Percentiles rank a stretch among this genome's conserved stretches.
phyloP scores from a whole-genome alignment of 2,888 invertebrate species.

The Drosophila nr. perissopoda region DNA sequence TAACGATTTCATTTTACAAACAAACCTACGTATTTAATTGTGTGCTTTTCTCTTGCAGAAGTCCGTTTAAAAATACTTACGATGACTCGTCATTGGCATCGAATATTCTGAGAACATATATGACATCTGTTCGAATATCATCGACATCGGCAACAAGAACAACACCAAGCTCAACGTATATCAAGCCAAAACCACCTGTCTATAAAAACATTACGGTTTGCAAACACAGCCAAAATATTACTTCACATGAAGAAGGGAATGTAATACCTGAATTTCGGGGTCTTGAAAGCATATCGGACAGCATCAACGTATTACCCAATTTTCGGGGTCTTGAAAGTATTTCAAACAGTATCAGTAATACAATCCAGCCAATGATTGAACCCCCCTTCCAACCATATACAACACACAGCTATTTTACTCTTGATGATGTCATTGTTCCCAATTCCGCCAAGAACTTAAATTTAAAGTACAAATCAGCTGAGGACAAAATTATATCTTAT shows the following conservation, averaged over 20 bases:
- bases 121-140: constrained; percentile 5
- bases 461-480: constrained; percentile 20
- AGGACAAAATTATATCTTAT: not conserved
- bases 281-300: constrained; percentile 10
- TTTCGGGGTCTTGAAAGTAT: constrained; percentile 16
- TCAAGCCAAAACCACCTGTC: constrained; percentile 12
- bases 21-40: not conserved
- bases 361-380: constrained; percentile 14
- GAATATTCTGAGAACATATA: constrained; percentile 22
- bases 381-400: constrained; percentile 26
- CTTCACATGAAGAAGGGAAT: not conserved
- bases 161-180: not conserved
- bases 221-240: constrained; percentile 18
- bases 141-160: constrained; percentile 22
- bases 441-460: constrained; percentile 23
- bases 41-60: constrained; percentile 11
- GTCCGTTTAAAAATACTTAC: constrained; percentile 17
- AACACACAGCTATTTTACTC: constrained; percentile 59
- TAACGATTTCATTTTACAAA: not conserved
- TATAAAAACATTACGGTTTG: constrained; percentile 23
- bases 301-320: not conserved
- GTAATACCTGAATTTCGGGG: constrained; percentile 7
- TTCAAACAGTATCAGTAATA: constrained; percentile 10
- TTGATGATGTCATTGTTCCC: constrained; percentile 59
- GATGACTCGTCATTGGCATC: constrained; percentile 21